Evolutionary conservation across 2,888 invertebrate genomes (phyloP).

Genomic region (Macrosoma leucophasiata): DNA sequence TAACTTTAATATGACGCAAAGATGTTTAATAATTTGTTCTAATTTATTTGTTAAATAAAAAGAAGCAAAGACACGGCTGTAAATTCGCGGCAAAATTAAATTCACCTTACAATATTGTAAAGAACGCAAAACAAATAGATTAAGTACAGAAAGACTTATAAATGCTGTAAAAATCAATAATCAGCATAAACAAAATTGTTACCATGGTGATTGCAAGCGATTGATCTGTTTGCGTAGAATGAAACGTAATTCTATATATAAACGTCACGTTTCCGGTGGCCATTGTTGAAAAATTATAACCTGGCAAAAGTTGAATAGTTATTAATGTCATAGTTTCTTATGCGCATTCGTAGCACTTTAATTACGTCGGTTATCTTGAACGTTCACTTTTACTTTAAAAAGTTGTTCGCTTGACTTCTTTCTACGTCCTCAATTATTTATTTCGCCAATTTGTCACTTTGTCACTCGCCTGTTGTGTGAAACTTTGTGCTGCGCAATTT

Average conservation of each 20-base stretch:
- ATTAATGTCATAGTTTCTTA: conserved; percentile 7
- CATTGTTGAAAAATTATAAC: conserved; percentile 50
- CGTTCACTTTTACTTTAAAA: conserved; percentile 3
- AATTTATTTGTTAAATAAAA: too few species aligned
- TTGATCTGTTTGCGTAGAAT: conserved; percentile 24
- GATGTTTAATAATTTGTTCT: too few species aligned
- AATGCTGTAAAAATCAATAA: too few species aligned
- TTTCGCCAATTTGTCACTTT: conserved; percentile 17
- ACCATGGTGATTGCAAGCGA: not conserved
- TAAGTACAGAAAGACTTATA: too few species aligned
- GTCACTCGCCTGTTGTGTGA: conserved; percentile 37
- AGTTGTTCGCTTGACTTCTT: conserved; percentile 3
- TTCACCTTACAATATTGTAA: too few species aligned
- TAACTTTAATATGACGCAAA: too few species aligned
- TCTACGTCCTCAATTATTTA: conserved; percentile 15
- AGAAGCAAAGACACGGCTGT: too few species aligned
- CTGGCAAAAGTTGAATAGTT: conserved; percentile 30
- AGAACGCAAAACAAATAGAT: too few species aligned
- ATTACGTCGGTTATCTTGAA: conserved; percentile 4
- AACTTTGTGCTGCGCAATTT: conserved; percentile 49
- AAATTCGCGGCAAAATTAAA: too few species aligned
- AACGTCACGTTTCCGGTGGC: conserved; percentile 61
- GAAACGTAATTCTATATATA: conserved; percentile 32
- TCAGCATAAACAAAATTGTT: not conserved
- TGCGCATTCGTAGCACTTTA: not conserved